Percentiles rank a stretch among this genome's conserved stretches.
phyloP scores from a whole-genome alignment of 2,797 vertebrate genomes.

The Carapus acus region DNA sequence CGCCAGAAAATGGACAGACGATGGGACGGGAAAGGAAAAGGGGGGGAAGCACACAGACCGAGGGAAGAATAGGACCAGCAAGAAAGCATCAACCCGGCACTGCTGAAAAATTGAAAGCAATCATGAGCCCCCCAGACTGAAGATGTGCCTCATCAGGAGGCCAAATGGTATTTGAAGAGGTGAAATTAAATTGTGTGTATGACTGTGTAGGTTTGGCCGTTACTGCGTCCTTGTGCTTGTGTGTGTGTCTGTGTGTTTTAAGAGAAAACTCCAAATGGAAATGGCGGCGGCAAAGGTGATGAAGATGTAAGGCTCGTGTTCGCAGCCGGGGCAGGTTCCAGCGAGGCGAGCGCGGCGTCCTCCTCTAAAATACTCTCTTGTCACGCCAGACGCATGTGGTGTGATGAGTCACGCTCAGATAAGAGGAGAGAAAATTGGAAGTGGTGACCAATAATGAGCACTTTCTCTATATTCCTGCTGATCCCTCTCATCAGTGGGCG shows the following conservation, averaged over 20 bases:
- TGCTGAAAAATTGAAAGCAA: conserved; percentile 23
- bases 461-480: conserved; percentile 11
- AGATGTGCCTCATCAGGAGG: conserved; percentile 21
- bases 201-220: too few species aligned
- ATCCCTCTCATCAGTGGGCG: too few species aligned
- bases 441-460: too few species aligned
- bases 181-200: conserved; percentile 3
- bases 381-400: too few species aligned
- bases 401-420: too few species aligned
- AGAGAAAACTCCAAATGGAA: background rate
- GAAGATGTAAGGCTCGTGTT: too few species aligned
- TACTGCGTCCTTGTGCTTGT: background rate
- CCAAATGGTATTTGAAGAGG: conserved; percentile 19
- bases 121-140: conserved; percentile 5
- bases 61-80: conserved; percentile 1
- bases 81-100: conserved; percentile 1
- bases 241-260: background rate
- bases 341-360: too few species aligned
- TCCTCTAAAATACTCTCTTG: too few species aligned
- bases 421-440: too few species aligned
- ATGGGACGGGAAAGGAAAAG: background rate
- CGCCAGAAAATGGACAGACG: background rate
- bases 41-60: background rate
- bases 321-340: too few species aligned
- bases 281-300: background rate